Evolutionary conservation across 2,113 vertebrate genomes (phyloP), one percentile per base, ranked within the genome.

Genomic region (Entelurus aequoreus): DNA sequence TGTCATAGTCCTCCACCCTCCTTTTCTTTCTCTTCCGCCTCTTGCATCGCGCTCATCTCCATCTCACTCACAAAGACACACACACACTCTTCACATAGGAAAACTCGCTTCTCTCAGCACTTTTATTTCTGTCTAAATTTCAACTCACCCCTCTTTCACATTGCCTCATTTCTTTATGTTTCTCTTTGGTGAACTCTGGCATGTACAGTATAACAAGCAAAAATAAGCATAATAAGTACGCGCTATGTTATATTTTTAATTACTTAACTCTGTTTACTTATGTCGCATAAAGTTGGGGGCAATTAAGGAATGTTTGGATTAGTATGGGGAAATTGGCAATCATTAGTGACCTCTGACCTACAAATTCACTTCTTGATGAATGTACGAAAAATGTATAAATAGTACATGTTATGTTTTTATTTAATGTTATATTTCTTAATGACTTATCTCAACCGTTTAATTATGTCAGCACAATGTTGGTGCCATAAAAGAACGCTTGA

Each of bases 71-170:
- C 70, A 19, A 6, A 19, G 37, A 42, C 36, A 8, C 19, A 49
- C 19, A 49, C 73, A 62, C 62, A 40, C 73, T 67, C 77, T 63
- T 77, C 48, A 60, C 68, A 74, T 76, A 81, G 75, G 78, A 60
- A 62, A 68, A 73, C 71, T 72, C 69, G 79, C 72, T 76, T 79
- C 83, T 78, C 81, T 81, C 81, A 69, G 65, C 79, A 67, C 78
- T 84, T 79, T 77, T 76, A 81, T 85, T 83, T 80, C 82, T 83
- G 82, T 85, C 84, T 84, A 81, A 78, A 74, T 83, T 81, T 83
- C 79, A 81, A 75, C 69, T 78, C 64, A 60, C 64, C 68, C 59
- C 58, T 75, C 66, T 73, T 78, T 69, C 71, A 76, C 79, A 56
- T 71, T 63, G 71, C 71, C 73, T 78, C 73, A 76, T 78, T 80